Conservation (phyloP, 2,797 vertebrate genomes). For the Hydrolagus colliei region DNA sequence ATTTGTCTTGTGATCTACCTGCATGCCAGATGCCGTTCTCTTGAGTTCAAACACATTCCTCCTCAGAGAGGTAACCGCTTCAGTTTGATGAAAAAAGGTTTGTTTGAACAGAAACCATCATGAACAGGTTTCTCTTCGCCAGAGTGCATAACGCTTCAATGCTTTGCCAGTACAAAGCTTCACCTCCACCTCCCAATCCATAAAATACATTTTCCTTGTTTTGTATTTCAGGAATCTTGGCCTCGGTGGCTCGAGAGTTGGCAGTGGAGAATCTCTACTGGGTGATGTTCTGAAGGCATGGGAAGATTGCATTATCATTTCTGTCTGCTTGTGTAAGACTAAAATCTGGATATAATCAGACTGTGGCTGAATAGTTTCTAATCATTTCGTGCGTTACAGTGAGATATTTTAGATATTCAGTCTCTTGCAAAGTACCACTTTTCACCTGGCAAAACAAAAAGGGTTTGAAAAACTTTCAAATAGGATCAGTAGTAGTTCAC, state of each 20-base stretch:
- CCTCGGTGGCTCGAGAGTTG: background rate
- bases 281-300: constrained; percentile 4
- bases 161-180: background rate
- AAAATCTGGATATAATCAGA: constrained; percentile 29
- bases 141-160: background rate
- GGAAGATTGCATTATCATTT: constrained; percentile 19
- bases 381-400: background rate
- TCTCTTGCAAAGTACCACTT: background rate
- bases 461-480: background rate
- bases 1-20: background rate
- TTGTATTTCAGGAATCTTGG: constrained; percentile 9
- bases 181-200: background rate
- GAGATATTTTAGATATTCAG: background rate
- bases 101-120: background rate
- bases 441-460: constrained; percentile 13
- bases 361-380: background rate
- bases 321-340: constrained; percentile 15
- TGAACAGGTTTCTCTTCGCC: background rate
- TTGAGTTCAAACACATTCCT: background rate
- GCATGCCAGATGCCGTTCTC: background rate
- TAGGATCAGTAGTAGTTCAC: background rate
- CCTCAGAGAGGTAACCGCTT: background rate
- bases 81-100: background rate
- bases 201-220: background rate
- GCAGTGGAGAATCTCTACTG: background rate